Evolutionary conservation across 1,140 invertebrate species (phyloP).

Genomic region (Apis florea): DNA sequence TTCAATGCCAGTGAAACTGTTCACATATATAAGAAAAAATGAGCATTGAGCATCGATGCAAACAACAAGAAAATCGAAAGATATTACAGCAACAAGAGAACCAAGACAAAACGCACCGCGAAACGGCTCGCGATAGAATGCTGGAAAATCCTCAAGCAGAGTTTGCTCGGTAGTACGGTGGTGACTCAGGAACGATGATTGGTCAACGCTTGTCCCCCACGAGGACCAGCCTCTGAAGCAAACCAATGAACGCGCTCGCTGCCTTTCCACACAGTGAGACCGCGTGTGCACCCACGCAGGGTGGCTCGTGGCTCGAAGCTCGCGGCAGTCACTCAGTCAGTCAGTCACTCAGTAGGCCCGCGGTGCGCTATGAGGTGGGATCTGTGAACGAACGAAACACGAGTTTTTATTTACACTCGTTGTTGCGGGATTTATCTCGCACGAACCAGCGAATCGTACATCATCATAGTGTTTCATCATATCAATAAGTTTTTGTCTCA

Average conservation of each 20-base stretch:
- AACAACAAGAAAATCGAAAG: neutral
- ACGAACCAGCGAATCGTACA: neutral
- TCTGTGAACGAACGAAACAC: conserved; percentile 40
- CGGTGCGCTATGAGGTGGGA: conserved; percentile 73
- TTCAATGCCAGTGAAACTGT: neutral
- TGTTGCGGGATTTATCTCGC: neutral
- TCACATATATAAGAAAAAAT: neutral
- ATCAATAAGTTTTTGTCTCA: neutral
- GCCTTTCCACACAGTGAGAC: conserved; percentile 40
- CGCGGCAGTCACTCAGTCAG: conserved; percentile 67
- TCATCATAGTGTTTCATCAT: neutral
- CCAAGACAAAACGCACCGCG: conserved; percentile 33
- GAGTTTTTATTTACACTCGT: conserved; percentile 29
- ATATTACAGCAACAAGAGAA: neutral
- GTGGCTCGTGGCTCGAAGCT: conserved; percentile 66
- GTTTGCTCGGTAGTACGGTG: conserved; percentile 45
- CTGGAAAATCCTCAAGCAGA: conserved; percentile 31
- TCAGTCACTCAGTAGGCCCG: conserved; percentile 76
- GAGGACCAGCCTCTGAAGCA: conserved; percentile 1
- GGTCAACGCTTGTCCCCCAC: conserved; percentile 60
- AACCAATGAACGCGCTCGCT: conserved; percentile 63
- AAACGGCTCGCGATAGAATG: conserved; percentile 70
- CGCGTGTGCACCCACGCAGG: conserved; percentile 79
- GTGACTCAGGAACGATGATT: conserved; percentile 57
- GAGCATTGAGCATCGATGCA: neutral